Percentiles rank a stretch among this genome's conserved stretches.
phyloP scores from a whole-genome alignment of 2,797 vertebrate species.

The Intellagama lesueurii region DNA sequence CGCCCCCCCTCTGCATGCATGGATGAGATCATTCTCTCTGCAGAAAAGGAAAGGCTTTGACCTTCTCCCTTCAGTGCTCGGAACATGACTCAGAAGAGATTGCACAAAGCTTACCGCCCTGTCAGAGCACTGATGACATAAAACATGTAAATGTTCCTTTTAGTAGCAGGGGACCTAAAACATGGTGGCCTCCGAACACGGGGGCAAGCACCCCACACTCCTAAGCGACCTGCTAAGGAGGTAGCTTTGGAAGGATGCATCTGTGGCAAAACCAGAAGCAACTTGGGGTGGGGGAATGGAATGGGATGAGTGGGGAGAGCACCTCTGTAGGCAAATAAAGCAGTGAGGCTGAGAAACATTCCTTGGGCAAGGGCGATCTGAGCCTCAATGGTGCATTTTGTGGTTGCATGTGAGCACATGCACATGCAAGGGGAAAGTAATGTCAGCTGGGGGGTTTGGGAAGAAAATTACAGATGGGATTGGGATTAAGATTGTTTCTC shows the following conservation, averaged over 20 bases:
- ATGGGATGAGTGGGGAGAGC: not conserved
- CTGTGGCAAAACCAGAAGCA: not conserved
- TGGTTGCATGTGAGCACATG: too few species aligned
- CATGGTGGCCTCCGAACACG: not conserved
- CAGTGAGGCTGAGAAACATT: too few species aligned
- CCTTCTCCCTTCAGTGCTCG: conserved; percentile 8
- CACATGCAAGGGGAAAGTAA: too few species aligned
- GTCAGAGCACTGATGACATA: not conserved
- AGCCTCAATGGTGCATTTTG: too few species aligned
- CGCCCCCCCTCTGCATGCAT: not conserved
- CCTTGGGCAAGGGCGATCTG: too few species aligned
- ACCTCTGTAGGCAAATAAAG: not conserved
- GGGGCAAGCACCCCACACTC: not conserved
- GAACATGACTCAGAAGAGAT: not conserved
- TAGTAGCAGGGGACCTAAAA: too few species aligned
- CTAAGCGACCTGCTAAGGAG: not conserved
- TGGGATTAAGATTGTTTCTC: too few species aligned
- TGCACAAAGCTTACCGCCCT: not conserved
- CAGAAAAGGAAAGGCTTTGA: not conserved
- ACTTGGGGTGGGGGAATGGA: not conserved
- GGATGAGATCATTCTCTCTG: not conserved
- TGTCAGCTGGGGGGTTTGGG: too few species aligned
- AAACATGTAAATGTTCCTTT: not conserved
- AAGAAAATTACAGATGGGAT: too few species aligned
- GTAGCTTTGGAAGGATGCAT: not conserved